These are phyloP conservation scores for Pecten maximus DNA, from an alignment of 2,888 invertebrate species.

Conservation along the genomic window DNA sequence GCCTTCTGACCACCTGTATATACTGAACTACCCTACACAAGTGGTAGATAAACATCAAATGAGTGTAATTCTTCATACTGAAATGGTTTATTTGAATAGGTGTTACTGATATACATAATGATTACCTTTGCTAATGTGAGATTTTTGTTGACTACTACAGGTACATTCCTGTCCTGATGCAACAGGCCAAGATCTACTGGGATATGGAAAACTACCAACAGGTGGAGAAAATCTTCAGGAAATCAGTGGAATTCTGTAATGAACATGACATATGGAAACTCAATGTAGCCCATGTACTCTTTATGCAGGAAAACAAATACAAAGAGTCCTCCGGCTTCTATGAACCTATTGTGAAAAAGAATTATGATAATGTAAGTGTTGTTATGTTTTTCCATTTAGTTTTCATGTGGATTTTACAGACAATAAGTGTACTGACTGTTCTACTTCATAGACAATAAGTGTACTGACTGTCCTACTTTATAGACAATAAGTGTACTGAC, in stretches of 20 bases:
- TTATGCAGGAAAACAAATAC: slow-evolving; percentile 99
- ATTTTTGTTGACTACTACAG: slow-evolving; percentile 84
- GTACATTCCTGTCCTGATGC: slow-evolving; percentile 99
- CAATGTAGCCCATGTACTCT: slow-evolving; percentile 98
- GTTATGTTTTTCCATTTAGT: background rate
- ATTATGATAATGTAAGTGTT: slow-evolving; percentile 88
- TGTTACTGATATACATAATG: no score
- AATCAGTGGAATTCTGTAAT: slow-evolving; percentile 98
- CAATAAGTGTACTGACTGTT: no score
- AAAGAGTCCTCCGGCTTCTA: slow-evolving; percentile 99
- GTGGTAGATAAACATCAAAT: no score
- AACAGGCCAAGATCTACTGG: slow-evolving; percentile 99
- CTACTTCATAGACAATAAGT: no score
- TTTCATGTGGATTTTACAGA: no score
- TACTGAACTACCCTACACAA: no score
- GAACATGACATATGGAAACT: slow-evolving; percentile 98
- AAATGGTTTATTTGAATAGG: no score
- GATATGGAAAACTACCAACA: slow-evolving; percentile 96
- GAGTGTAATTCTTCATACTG: no score
- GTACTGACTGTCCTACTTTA: no score
- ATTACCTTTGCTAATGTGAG: no score
- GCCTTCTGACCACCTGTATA: no score
- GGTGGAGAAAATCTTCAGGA: slow-evolving; percentile 97
- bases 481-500: no score
- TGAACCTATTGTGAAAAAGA: slow-evolving; percentile 97